These are phyloP conservation scores for Psix sp. DNA, from an alignment of 1,140 invertebrate species.

Conservation along the genomic window DNA sequence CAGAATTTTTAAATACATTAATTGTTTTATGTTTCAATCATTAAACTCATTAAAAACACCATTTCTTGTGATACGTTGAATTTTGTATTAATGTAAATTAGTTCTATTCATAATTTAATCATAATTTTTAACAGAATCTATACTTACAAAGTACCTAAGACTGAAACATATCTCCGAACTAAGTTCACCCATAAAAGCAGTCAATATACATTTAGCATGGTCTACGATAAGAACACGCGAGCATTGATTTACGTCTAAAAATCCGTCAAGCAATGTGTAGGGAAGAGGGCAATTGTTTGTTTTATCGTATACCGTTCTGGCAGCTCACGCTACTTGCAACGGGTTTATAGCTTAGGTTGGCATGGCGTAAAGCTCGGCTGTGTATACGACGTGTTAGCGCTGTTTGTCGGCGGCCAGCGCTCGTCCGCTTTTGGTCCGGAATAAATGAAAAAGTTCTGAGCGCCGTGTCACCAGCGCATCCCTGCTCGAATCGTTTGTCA, in stretches of 20 bases:
- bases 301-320: constrained; percentile 36
- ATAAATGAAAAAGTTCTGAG: constrained; percentile 58
- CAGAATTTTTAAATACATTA: too few species aligned
- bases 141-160: too few species aligned
- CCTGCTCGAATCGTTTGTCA: constrained; percentile 59
- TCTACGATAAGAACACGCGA: constrained; percentile 26
- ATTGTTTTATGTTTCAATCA: too few species aligned
- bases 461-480: constrained; percentile 48
- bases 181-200: constrained; percentile 24
- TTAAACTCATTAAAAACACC: too few species aligned
- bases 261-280: background rate
- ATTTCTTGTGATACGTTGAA: too few species aligned
- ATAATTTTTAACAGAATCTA: too few species aligned
- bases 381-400: constrained; percentile 56
- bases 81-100: too few species aligned
- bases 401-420: constrained; percentile 49
- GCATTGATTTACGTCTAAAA: constrained; percentile 34
- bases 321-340: constrained; percentile 44
- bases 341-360: constrained; percentile 42
- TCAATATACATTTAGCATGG: constrained; percentile 4
- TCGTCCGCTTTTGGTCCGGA: constrained; percentile 51
- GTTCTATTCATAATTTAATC: too few species aligned
- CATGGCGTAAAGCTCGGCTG: constrained; percentile 41
- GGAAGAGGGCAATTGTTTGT: constrained; percentile 33
- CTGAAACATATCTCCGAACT: background rate